phyloP scores from a whole-genome alignment of 2,797 vertebrate genomes.

The Remorina albescens region DNA sequence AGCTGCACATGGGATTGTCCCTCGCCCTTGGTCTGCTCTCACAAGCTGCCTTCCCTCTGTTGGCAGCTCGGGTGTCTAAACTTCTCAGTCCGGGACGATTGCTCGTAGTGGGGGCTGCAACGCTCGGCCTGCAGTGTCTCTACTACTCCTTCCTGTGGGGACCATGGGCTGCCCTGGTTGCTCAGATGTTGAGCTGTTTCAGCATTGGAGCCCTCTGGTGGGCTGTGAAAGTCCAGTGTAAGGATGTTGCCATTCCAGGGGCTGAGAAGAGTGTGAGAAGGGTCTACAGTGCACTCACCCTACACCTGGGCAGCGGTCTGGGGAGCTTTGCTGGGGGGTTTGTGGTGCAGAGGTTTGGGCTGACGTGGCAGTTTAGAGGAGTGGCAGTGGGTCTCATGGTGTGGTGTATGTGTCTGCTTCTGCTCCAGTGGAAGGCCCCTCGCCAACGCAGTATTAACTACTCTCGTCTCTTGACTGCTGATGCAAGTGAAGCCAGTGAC shows the following conservation, averaged over 20 bases:
- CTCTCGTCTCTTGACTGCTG: conserved; percentile 87
- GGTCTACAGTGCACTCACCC: conserved; percentile 77
- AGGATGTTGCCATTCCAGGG: conserved; percentile 84
- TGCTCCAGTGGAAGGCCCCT: conserved; percentile 86
- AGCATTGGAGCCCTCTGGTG: conserved; percentile 87
- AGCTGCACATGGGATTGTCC: conserved; percentile 88
- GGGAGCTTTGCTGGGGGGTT: conserved; percentile 88
- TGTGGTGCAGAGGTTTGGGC: conserved; percentile 76
- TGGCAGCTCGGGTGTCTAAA: conserved; percentile 72
- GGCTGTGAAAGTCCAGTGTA: conserved; percentile 78
- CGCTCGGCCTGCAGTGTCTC: conserved; percentile 85
- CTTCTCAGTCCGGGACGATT: conserved; percentile 77
- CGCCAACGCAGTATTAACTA: conserved; percentile 90
- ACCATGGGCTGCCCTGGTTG: conserved; percentile 85
- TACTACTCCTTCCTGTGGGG: conserved; percentile 91
- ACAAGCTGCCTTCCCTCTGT: conserved; percentile 79
- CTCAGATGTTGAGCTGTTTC: conserved; percentile 85
- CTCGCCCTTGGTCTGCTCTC: conserved; percentile 83
- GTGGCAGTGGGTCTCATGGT: conserved; percentile 71
- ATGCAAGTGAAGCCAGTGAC: conserved; percentile 88
- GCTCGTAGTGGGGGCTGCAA: conserved; percentile 71
- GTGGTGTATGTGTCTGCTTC: conserved; percentile 84
- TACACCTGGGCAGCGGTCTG: conserved; percentile 80
- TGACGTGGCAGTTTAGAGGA: conserved; percentile 82
- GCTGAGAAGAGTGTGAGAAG: conserved; percentile 83